Percentiles rank a stretch among this genome's conserved stretches.
Conservation (phyloP, 2,888 invertebrate species). For the Hypselothyrea guttata region DNA sequence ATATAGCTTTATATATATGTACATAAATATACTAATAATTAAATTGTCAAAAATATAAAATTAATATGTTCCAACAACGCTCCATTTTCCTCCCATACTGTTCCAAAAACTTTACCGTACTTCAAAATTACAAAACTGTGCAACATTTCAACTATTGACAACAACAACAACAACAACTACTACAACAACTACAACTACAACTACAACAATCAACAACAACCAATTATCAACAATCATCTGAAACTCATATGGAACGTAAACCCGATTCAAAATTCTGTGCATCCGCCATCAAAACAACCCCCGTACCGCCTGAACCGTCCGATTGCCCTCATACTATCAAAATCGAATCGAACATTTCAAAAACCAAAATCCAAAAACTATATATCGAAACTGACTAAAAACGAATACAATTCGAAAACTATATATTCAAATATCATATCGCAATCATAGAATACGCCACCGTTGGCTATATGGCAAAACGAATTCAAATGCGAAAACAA, state of each 20-base stretch:
- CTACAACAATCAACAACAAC: constrained; percentile 33
- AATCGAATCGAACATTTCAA: constrained; percentile 30
- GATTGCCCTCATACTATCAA: constrained; percentile 36
- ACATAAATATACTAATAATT: constrained; percentile 22
- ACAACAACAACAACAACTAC: constrained; percentile 38
- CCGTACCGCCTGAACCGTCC: constrained; percentile 47
- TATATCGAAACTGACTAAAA: constrained; percentile 42
- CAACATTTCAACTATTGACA: constrained; percentile 40
- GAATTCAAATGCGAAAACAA: constrained; percentile 97
- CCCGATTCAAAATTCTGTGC: constrained; percentile 62
- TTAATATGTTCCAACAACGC: constrained; percentile 51
- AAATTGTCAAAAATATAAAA: constrained; percentile 42
- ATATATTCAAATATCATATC: constrained; percentile 61
- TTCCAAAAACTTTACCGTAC: constrained; percentile 49
- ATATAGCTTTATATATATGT: constrained; percentile 10
- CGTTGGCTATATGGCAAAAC: constrained; percentile 98
- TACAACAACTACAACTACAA: constrained; percentile 46
- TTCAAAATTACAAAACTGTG: constrained; percentile 58
- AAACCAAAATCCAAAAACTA: constrained; percentile 10
- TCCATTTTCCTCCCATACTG: constrained; percentile 61
- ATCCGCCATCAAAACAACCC: constrained; percentile 57
- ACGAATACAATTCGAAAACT: constrained; percentile 55
- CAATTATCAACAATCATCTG: constrained; percentile 50
- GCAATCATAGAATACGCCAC: constrained; percentile 94
- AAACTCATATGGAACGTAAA: constrained; percentile 63